A percentile compares a stretch with the other conserved stretches of the same genome.
Evolutionary conservation across 1,140 invertebrate species (phyloP).

Genomic region (Chelonus insularis): DNA sequence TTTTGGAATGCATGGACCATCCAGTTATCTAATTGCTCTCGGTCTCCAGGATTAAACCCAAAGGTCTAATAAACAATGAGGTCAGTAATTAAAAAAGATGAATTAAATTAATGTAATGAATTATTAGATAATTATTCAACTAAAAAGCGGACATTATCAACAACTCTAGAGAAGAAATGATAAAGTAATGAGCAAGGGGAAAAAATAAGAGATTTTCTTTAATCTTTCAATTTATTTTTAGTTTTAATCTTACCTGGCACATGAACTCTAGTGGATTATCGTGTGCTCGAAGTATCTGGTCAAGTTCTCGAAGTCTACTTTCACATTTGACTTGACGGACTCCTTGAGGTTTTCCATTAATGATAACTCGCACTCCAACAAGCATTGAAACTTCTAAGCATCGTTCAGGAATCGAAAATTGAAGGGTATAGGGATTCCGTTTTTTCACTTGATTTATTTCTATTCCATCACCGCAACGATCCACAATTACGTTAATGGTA

Average conservation of each 20-base stretch:
- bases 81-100: too few relatives aligned
- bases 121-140: too few relatives aligned
- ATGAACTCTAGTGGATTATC: constrained; percentile 84
- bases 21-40: constrained; percentile 79
- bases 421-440: constrained; percentile 79
- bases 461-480: constrained; percentile 77
- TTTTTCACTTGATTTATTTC: constrained; percentile 74
- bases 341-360: constrained; percentile 76
- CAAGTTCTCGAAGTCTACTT: constrained; percentile 77
- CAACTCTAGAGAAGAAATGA: too few relatives aligned
- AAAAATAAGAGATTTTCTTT: too few relatives aligned
- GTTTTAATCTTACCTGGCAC: constrained; percentile 70
- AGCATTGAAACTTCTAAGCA: constrained; percentile 81
- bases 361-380: constrained; percentile 75
- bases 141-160: too few relatives aligned
- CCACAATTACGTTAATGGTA: constrained; percentile 72
- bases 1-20: constrained; percentile 78
- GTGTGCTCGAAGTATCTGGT: constrained; percentile 74
- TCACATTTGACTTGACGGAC: constrained; percentile 82
- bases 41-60: constrained; percentile 74
- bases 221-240: too few relatives aligned
- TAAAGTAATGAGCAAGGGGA: not conserved
- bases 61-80: constrained; percentile 66
- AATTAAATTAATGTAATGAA: too few relatives aligned
- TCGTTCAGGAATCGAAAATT: constrained; percentile 76